Evolutionary conservation across 2,113 vertebrate genomes (phyloP).

Genomic region (Machaerirhynchus nigripectus): DNA sequence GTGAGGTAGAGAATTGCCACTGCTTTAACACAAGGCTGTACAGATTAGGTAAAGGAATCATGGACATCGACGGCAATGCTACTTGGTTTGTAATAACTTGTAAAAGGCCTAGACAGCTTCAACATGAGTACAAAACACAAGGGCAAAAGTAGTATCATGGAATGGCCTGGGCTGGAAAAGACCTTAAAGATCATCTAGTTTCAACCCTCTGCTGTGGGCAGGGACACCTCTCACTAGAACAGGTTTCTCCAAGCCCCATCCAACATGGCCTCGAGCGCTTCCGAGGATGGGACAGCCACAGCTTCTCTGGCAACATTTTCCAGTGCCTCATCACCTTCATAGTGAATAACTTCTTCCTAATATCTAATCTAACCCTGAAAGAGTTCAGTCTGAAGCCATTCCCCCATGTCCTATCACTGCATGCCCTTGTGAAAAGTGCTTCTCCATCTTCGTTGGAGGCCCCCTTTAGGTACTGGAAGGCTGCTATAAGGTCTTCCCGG

Average conservation of each 20-base stretch:
- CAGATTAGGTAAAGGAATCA: not conserved
- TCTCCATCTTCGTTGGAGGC: not conserved
- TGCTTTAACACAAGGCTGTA: not conserved
- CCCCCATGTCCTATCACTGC: not conserved
- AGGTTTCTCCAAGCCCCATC: not conserved
- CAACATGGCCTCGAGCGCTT: not conserved
- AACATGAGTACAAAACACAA: not conserved
- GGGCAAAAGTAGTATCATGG: not conserved
- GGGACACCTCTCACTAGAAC: not conserved
- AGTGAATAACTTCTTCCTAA: not conserved
- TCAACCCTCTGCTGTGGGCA: not conserved
- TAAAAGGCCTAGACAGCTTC: not conserved
- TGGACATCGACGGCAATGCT: accelerated
- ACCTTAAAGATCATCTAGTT: not conserved
- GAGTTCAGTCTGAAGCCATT: not conserved
- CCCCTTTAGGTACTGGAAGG: not conserved
- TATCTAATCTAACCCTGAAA: not conserved
- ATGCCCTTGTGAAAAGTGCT: not conserved
- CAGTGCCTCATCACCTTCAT: not conserved
- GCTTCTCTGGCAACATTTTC: not conserved
- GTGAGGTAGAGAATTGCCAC: not conserved
- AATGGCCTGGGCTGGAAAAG: not conserved
- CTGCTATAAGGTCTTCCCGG: accelerated
- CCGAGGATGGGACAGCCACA: not conserved
- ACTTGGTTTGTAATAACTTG: not conserved